phyloP scores from a whole-genome alignment of 2,797 vertebrate genomes.

The Mormyrops boulengeri region DNA sequence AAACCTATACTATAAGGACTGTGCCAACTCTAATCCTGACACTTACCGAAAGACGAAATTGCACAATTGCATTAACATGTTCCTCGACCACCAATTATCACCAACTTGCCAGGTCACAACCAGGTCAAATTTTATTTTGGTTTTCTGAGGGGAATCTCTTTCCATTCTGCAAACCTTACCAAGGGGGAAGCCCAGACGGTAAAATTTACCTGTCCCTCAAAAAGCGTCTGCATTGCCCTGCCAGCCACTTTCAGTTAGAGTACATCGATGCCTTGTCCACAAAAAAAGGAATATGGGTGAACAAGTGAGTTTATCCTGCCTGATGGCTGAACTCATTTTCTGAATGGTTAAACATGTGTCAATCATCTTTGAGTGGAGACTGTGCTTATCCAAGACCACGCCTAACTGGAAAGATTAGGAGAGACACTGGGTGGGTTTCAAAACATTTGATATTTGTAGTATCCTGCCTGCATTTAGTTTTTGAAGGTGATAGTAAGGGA shows the following conservation, averaged over 20 bases:
- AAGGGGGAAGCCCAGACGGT: background rate
- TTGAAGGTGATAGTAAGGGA: background rate
- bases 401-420: background rate
- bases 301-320: background rate
- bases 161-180: background rate
- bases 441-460: background rate
- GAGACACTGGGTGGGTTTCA: background rate
- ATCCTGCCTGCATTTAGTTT: background rate
- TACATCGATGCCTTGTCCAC: background rate
- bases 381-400: background rate
- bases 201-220: background rate
- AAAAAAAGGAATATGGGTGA: background rate
- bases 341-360: background rate
- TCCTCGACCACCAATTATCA: background rate
- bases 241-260: background rate
- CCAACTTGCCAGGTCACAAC: too few relatives aligned
- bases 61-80: background rate
- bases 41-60: background rate
- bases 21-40: background rate
- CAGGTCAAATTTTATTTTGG: too few relatives aligned
- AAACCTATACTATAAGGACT: background rate
- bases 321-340: background rate
- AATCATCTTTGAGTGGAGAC: background rate
- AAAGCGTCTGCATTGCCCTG: background rate
- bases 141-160: too few relatives aligned